phyloP scores from a whole-genome alignment of 2,113 vertebrate species.

The Pluvianellus socialis region DNA sequence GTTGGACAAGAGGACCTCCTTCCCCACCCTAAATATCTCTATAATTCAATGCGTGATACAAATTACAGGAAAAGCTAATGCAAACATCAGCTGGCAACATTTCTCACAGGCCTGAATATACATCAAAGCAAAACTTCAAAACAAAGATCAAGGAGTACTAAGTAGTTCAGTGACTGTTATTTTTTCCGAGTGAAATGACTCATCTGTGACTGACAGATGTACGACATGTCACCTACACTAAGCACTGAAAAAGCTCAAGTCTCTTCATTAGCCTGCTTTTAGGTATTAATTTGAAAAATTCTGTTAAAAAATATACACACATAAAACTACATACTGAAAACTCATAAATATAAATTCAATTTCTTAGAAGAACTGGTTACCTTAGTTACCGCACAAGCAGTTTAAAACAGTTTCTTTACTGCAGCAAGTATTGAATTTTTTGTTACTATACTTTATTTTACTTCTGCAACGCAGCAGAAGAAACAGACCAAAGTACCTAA shows the following conservation, averaged over 20 bases:
- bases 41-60: neutral
- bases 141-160: constrained; percentile 16
- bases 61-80: neutral
- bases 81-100: neutral
- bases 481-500: neutral
- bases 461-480: neutral
- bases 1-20: neutral
- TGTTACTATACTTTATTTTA: neutral
- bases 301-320: neutral
- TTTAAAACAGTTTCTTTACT: neutral
- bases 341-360: neutral
- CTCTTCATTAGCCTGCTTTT: neutral
- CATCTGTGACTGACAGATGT: neutral
- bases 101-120: neutral
- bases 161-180: neutral
- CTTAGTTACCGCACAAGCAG: neutral
- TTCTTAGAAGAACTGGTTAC: neutral
- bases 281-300: neutral
- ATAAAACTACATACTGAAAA: neutral
- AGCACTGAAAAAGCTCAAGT: neutral
- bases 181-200: neutral
- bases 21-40: neutral
- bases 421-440: neutral
- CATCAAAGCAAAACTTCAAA: constrained; percentile 48
- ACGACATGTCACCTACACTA: neutral